phyloP scores from a whole-genome alignment of 2,888 invertebrate genomes.

The Nasonovia ribisnigri region DNA sequence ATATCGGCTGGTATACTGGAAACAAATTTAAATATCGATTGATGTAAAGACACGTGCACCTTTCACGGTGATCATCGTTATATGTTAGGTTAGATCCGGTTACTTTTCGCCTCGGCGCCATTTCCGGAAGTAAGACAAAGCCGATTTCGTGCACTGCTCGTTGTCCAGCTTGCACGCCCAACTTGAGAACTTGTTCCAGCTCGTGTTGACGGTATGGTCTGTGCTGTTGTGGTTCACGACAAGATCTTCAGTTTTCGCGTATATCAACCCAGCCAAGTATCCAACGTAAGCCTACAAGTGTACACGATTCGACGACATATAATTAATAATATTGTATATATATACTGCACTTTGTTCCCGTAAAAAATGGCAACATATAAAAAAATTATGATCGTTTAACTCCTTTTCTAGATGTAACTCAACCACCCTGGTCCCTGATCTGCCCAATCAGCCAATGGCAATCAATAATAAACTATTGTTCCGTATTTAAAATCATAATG shows the following conservation, averaged over 20 bases:
- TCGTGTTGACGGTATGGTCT: constrained; percentile 16
- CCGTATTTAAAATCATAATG: background rate
- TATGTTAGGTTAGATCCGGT: too few species aligned
- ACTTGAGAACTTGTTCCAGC: constrained; percentile 47
- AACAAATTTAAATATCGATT: background rate
- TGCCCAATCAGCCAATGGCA: too few species aligned
- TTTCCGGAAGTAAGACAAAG: background rate
- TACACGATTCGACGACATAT: background rate
- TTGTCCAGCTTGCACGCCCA: constrained; percentile 45
- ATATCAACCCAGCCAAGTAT: constrained; percentile 43
- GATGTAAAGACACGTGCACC: background rate
- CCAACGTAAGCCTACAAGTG: constrained; percentile 13
- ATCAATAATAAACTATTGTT: too few species aligned
- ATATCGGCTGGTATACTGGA: constrained; percentile 66
- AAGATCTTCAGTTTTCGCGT: background rate
- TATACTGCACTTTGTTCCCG: too few species aligned
- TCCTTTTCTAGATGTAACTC: too few species aligned
- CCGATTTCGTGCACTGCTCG: background rate
- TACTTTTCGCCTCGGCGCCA: constrained; percentile 39
- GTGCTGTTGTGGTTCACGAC: background rate
- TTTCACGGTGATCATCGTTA: background rate
- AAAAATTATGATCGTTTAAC: too few species aligned
- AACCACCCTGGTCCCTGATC: too few species aligned
- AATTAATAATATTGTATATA: background rate
- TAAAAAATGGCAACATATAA: too few species aligned